Conservation (phyloP, 1,140 invertebrate species). For the Drosophila sp. region DNA sequence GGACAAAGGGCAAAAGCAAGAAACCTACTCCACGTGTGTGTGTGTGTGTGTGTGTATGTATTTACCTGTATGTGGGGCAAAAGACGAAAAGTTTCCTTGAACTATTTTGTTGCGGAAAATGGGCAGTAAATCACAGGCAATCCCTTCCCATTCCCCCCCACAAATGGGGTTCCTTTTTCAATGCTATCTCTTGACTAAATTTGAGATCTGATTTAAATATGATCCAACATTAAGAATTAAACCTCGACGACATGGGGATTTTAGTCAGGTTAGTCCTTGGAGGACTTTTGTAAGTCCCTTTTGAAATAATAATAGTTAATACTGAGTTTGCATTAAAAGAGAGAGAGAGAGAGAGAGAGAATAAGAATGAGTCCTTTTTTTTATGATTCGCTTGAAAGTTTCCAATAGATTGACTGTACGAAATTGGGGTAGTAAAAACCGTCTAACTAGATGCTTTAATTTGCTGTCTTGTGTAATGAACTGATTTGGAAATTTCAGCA, state of each 20-base stretch:
- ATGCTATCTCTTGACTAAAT: neutral
- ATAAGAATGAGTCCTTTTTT: too few species aligned
- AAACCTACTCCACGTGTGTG: constrained; percentile 41
- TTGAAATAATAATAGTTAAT: too few species aligned
- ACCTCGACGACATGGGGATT: neutral
- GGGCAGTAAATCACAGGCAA: constrained; percentile 52
- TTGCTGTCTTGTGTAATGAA: neutral
- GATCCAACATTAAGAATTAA: neutral
- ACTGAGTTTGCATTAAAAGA: too few species aligned
- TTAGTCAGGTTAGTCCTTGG: too few species aligned
- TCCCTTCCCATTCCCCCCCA: neutral
- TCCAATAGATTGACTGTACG: too few species aligned
- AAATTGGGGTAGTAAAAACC: too few species aligned
- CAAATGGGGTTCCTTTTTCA: neutral
- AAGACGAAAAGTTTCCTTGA: constrained; percentile 34
- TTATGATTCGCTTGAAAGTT: too few species aligned
- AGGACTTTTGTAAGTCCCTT: too few species aligned
- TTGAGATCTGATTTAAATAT: neutral
- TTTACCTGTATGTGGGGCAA: constrained; percentile 5
- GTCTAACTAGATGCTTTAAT: neutral
- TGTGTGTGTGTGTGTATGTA: constrained; percentile 20
- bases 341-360: too few species aligned
- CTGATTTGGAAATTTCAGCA: constrained; percentile 1
- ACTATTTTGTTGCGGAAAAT: constrained; percentile 53
- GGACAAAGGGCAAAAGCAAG: constrained; percentile 30